These are phyloP conservation scores for Gavialis gangeticus DNA, from an alignment of 2,113 vertebrate genomes.

Conservation along the genomic window DNA sequence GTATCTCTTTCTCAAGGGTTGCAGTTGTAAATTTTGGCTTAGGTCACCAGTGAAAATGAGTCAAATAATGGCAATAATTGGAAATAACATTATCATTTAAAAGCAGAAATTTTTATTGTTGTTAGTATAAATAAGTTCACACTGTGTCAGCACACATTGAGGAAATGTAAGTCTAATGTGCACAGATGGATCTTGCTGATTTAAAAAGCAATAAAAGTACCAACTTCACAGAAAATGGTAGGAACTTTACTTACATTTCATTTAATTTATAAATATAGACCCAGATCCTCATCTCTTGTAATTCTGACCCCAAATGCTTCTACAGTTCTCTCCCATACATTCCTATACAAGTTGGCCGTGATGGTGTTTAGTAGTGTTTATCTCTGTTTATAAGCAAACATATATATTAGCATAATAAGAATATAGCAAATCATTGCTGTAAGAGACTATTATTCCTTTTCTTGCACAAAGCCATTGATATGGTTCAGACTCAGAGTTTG, in stretches of 20 bases:
- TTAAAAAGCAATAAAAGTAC: not conserved
- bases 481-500: not conserved
- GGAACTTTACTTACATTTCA: not conserved
- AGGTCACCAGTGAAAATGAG: not conserved
- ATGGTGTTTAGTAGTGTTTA: no score
- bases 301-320: not conserved
- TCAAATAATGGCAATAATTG: not conserved
- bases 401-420: not conserved
- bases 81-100: not conserved
- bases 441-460: not conserved
- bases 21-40: not conserved
- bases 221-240: not conserved
- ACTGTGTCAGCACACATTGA: not conserved
- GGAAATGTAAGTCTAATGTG: not conserved
- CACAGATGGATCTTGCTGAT: fast-evolving
- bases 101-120: not conserved
- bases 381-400: not conserved
- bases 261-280: not conserved
- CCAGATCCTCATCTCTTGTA: not conserved
- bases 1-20: not conserved
- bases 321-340: not conserved
- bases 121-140: not conserved
- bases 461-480: not conserved
- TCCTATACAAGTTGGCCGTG: not conserved
- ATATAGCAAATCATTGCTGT: not conserved